These are phyloP conservation scores for Philhelius pedissequus DNA, from an alignment of 2,888 invertebrate species.

Conservation along the genomic window DNA sequence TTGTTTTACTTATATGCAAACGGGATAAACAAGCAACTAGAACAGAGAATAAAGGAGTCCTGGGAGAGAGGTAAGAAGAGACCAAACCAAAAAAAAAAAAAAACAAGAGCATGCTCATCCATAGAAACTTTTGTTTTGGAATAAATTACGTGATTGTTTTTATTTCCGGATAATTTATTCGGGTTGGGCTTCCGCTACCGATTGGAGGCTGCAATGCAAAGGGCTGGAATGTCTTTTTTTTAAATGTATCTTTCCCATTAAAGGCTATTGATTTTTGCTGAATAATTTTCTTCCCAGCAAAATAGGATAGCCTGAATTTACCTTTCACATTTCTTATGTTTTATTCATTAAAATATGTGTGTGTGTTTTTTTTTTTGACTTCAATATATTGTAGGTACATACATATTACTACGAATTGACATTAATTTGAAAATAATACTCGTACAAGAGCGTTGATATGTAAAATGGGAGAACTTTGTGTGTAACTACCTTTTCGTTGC, in stretches of 20 bases:
- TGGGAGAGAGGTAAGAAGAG: conserved; percentile 37
- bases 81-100: not conserved
- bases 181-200: not conserved
- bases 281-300: not conserved
- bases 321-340: not conserved
- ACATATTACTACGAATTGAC: not conserved
- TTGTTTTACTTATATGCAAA: conserved; percentile 46
- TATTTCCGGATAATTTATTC: conserved; percentile 7
- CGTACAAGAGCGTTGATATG: not conserved
- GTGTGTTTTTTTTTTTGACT: too few species aligned
- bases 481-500: not conserved
- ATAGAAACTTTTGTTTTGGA: conserved; percentile 6
- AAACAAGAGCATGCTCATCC: not conserved
- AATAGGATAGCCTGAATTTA: not conserved
- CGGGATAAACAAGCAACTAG: conserved; percentile 47
- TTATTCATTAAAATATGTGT: not conserved
- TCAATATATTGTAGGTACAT: not conserved
- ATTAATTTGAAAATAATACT: not conserved
- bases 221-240: not conserved
- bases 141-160: conserved; percentile 21
- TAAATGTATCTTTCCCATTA: not conserved
- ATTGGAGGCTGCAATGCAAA: not conserved
- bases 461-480: not conserved
- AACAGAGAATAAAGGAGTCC: conserved; percentile 5
- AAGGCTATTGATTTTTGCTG: conserved; percentile 9